phyloP scores from a whole-genome alignment of 2,113 vertebrate genomes.

The Polypterus senegalus region DNA sequence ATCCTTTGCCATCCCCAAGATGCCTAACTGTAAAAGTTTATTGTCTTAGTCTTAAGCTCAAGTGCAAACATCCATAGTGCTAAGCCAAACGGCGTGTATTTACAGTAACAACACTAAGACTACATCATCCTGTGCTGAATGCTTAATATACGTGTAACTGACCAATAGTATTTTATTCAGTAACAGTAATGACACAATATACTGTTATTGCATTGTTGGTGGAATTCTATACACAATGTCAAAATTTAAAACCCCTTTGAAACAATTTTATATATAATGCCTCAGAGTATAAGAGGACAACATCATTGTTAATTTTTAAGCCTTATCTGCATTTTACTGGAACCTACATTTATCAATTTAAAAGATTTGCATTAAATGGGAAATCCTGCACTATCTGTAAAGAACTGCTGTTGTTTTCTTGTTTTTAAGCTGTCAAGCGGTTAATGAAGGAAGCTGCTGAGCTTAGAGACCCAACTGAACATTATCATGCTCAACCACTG shows the following conservation, averaged over 20 bases:
- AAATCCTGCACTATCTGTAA: slow-evolving; percentile 13
- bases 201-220: too few relatives aligned
- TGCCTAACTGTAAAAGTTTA: too few relatives aligned
- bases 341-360: neutral
- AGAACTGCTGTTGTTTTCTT: slow-evolving; percentile 20
- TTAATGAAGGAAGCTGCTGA: slow-evolving; percentile 97
- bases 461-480: slow-evolving; percentile 87
- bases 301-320: neutral
- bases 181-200: too few relatives aligned
- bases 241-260: neutral
- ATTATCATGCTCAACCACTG: slow-evolving; percentile 94
- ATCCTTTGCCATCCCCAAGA: too few relatives aligned
- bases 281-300: neutral
- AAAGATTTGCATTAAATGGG: neutral
- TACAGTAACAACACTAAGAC: too few relatives aligned
- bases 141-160: too few relatives aligned
- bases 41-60: too few relatives aligned
- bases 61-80: too few relatives aligned
- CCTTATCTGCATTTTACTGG: neutral
- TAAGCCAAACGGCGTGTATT: too few relatives aligned
- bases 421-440: slow-evolving; percentile 79
- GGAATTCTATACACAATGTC: too few relatives aligned
- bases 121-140: too few relatives aligned
- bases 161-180: too few relatives aligned
- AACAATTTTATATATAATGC: neutral